Evolutionary conservation across 2,888 invertebrate genomes (phyloP).

Genomic region (Dioctria linearis): DNA sequence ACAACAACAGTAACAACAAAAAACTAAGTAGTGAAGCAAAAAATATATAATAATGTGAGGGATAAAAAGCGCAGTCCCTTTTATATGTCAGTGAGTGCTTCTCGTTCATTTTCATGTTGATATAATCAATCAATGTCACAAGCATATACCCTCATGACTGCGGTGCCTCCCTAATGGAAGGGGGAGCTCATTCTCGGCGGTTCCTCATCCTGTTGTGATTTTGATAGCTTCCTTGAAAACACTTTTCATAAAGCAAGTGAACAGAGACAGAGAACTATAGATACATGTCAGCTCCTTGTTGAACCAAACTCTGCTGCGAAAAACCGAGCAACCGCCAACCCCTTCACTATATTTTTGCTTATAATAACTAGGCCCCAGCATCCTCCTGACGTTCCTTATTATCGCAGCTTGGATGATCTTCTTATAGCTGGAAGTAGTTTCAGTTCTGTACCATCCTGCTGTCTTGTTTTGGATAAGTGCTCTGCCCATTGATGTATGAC

Average conservation of each 20-base stretch:
- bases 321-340: conserved; percentile 8
- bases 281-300: conserved; percentile 3
- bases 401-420: conserved; percentile 19
- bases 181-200: conserved; percentile 13
- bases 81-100: conserved; percentile 54
- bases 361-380: conserved; percentile 47
- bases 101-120: conserved; percentile 55
- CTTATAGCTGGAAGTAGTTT: conserved; percentile 1
- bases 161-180: background rate
- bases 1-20: conserved; percentile 17
- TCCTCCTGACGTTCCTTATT: conserved; percentile 25
- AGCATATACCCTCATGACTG: conserved; percentile 49
- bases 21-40: conserved; percentile 38
- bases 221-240: conserved; percentile 49
- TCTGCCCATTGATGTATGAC: conserved; percentile 53
- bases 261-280: conserved; percentile 33
- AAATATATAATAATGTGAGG: conserved; percentile 51
- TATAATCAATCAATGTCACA: conserved; percentile 57
- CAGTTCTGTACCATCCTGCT: background rate
- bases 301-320: background rate
- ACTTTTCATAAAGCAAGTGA: conserved; percentile 40
- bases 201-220: conserved; percentile 43
- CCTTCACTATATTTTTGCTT: conserved; percentile 16
- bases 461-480: conserved; percentile 36
- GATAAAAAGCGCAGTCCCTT: conserved; percentile 56